phyloP scores from a whole-genome alignment of 2,888 invertebrate genomes.

The Thereva unica region DNA sequence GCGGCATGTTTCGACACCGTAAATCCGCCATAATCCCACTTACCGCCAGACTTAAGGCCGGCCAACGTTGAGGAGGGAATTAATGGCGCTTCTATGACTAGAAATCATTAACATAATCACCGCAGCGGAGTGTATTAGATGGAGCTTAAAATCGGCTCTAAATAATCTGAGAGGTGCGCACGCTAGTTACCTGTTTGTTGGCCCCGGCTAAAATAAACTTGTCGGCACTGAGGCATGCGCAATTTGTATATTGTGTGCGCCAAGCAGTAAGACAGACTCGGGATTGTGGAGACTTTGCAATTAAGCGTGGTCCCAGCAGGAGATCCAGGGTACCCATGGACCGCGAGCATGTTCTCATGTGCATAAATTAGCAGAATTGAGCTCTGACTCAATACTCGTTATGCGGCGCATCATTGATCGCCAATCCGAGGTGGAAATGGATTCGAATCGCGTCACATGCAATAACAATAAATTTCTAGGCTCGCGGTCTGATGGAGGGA shows the following conservation, averaged over 20 bases:
- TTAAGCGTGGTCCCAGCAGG: constrained; percentile 13
- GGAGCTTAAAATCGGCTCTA: constrained; percentile 17
- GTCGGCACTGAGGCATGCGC: constrained; percentile 28
- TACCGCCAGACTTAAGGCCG: constrained; percentile 1
- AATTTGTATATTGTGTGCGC: constrained; percentile 8
- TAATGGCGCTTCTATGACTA: constrained; percentile 3
- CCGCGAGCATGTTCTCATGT: constrained; percentile 21
- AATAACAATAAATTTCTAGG: constrained; percentile 20
- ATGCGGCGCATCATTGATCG: constrained; percentile 14
- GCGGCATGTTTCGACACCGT: constrained; percentile 18
- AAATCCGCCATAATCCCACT: constrained; percentile 9
- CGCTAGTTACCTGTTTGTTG: neutral
- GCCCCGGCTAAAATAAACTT: constrained; percentile 24
- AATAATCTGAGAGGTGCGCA: constrained; percentile 12
- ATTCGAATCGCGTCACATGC: neutral
- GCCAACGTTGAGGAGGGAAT: constrained; percentile 2
- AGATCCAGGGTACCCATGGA: neutral
- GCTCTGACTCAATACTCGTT: neutral
- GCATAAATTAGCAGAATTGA: constrained; percentile 16
- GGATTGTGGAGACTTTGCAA: neutral
- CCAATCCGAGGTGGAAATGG: constrained; percentile 1
- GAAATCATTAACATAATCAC: constrained; percentile 19
- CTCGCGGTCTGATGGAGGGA: neutral
- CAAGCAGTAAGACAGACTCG: neutral
- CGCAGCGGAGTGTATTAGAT: constrained; percentile 7